These are phyloP conservation scores for Zaprionus davidi DNA, from an alignment of 1,140 invertebrate species.

Conservation along the genomic window DNA sequence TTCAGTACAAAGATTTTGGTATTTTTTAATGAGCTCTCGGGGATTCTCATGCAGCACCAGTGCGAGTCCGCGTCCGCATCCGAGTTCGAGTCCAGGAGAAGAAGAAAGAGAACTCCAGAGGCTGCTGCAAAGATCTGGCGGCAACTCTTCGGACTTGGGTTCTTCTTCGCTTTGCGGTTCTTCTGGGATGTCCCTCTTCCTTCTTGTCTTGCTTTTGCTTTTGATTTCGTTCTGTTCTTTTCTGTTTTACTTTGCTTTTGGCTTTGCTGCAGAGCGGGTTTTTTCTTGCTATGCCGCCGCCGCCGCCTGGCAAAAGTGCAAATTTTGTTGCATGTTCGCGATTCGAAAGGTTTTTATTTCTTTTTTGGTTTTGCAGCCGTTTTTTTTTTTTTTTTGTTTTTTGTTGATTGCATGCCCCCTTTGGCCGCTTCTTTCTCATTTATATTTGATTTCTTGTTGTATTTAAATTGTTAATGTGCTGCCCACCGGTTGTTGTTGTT, in stretches of 20 bases:
- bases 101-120: constrained; percentile 6
- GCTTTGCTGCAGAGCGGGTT: constrained; percentile 41
- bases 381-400: constrained; percentile 19
- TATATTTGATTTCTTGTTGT: constrained; percentile 72
- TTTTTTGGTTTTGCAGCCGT: background rate
- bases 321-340: constrained; percentile 63
- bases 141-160: background rate
- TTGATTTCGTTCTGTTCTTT: constrained; percentile 26
- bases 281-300: background rate
- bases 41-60: constrained; percentile 64
- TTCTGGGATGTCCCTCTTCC: background rate
- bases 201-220: constrained; percentile 24
- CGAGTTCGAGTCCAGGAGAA: background rate
- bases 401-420: constrained; percentile 14
- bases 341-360: constrained; percentile 14
- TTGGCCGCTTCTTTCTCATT: constrained; percentile 58
- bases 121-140: constrained; percentile 15
- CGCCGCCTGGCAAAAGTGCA: constrained; percentile 63
- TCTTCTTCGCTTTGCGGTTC: constrained; percentile 14
- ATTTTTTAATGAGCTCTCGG: constrained; percentile 84
- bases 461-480: constrained; percentile 81
- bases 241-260: constrained; percentile 41
- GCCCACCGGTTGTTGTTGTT: constrained; percentile 13
- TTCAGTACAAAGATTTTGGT: constrained; percentile 84
- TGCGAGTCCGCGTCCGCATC: background rate